A percentile compares a stretch with the other conserved stretches of the same genome.
Conservation (phyloP, 2,113 vertebrate species). For the Oncorhynchus kisutch region DNA sequence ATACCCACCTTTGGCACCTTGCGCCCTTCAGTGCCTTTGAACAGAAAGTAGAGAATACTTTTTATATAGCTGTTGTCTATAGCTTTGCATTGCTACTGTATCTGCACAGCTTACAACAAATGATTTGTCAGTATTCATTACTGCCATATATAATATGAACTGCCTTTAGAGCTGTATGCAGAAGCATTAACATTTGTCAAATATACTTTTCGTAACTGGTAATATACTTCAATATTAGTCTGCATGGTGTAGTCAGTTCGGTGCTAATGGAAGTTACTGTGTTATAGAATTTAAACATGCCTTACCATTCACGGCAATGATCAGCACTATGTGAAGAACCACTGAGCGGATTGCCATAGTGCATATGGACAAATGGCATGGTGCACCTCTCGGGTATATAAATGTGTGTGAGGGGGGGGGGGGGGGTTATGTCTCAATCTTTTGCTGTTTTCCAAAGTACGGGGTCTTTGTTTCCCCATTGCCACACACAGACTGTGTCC, state of each 20-base stretch:
- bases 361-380: constrained; percentile 4
- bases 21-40: constrained; percentile 36
- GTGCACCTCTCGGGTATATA: neutral
- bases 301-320: constrained; percentile 50
- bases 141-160: too few species aligned
- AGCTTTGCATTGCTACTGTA: neutral
- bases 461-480: too few species aligned
- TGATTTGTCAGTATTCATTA: neutral
- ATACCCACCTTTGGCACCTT: constrained; percentile 47
- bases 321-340: constrained; percentile 17
- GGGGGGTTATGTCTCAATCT: neutral
- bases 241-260: neutral
- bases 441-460: too few species aligned
- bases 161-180: too few species aligned
- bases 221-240: neutral
- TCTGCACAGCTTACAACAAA: neutral
- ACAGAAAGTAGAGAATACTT: constrained; percentile 2
- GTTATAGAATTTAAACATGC: neutral
- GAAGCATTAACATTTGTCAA: too few species aligned
- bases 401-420: neutral
- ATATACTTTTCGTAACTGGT: neutral
- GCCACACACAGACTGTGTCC: too few species aligned
- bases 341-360: constrained; percentile 38
- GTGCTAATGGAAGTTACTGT: too few species aligned
- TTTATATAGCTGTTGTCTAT: neutral